These are phyloP conservation scores for Echinops telfairi DNA, from an alignment of 2,113 vertebrate species.

Conservation along the genomic window DNA sequence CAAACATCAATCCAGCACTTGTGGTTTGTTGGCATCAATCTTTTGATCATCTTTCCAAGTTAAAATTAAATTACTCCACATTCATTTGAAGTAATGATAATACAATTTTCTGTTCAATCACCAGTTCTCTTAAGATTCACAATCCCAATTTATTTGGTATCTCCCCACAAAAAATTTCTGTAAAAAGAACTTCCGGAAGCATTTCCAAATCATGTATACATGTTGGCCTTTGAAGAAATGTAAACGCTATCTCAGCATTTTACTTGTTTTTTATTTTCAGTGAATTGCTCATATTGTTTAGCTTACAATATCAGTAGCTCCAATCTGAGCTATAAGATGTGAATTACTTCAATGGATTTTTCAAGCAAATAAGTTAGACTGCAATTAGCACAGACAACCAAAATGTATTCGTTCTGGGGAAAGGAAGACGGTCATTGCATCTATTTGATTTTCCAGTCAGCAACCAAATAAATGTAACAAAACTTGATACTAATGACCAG, in stretches of 20 bases:
- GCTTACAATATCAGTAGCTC: conserved; percentile 63
- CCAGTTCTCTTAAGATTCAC: conserved; percentile 39
- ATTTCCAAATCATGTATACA: conserved; percentile 59
- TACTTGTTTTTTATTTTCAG: conserved; percentile 57
- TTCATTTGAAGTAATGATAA: conserved; percentile 54
- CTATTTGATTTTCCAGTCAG: conserved; percentile 92
- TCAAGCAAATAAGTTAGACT: conserved; percentile 75
- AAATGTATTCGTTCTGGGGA: conserved; percentile 84
- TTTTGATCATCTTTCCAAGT: conserved; percentile 45
- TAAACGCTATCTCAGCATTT: conserved; percentile 51
- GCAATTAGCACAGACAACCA: conserved; percentile 78
- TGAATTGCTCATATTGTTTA: conserved; percentile 39
- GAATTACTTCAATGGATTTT: conserved; percentile 76
- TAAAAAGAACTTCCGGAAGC: conserved; percentile 72
- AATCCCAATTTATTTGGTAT: conserved; percentile 32
- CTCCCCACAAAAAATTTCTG: conserved; percentile 37
- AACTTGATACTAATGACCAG: neutral
- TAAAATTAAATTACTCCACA: conserved; percentile 55
- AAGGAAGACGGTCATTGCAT: conserved; percentile 83
- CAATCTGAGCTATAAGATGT: conserved; percentile 58
- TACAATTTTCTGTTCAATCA: conserved; percentile 65
- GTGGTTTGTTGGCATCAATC: neutral
- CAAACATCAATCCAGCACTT: conserved; percentile 38
- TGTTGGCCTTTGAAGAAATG: conserved; percentile 29
- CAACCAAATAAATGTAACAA: conserved; percentile 81